These are phyloP conservation scores for Amaurobius ferox DNA, from an alignment of 2,888 invertebrate genomes.

Conservation along the genomic window DNA sequence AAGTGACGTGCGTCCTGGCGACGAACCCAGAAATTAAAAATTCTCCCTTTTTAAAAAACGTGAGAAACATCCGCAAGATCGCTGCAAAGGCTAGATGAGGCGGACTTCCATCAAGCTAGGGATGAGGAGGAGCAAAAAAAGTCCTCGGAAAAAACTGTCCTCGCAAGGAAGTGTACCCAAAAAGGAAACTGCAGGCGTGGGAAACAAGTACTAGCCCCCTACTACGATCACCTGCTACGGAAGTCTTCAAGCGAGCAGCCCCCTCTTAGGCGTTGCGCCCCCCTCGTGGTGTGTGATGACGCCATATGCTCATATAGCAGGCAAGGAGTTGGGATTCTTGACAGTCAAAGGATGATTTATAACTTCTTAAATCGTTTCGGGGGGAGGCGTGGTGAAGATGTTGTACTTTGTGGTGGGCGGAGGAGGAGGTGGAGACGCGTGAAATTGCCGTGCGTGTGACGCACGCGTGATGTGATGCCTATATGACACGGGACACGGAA, in stretches of 20 bases:
- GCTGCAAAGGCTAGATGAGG: constrained; percentile 38
- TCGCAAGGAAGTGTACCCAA: constrained; percentile 31
- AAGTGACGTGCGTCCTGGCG: not conserved
- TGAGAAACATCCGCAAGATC: constrained; percentile 64
- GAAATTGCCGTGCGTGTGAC: not conserved
- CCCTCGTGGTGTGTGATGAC: constrained; percentile 7
- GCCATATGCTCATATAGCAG: constrained; percentile 45
- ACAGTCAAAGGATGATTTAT: constrained; percentile 65
- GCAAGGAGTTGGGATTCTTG: constrained; percentile 61
- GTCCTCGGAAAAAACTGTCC: constrained; percentile 1
- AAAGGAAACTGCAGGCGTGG: constrained; percentile 68
- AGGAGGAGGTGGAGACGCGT: constrained; percentile 1
- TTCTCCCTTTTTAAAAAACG: constrained; percentile 7
- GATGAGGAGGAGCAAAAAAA: not conserved
- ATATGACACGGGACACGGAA: no score
- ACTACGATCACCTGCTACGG: constrained; percentile 70
- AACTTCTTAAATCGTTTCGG: not conserved
- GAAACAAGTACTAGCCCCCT: constrained; percentile 44
- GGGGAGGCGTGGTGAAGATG: not conserved
- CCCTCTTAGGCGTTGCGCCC: constrained; percentile 9
- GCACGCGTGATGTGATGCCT: no score
- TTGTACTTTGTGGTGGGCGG: not conserved
- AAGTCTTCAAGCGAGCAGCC: constrained; percentile 27
- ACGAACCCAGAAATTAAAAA: not conserved
- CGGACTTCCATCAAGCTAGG: constrained; percentile 56